phyloP scores from a whole-genome alignment of 2,888 invertebrate genomes.

The Nemapogon koenigi region DNA sequence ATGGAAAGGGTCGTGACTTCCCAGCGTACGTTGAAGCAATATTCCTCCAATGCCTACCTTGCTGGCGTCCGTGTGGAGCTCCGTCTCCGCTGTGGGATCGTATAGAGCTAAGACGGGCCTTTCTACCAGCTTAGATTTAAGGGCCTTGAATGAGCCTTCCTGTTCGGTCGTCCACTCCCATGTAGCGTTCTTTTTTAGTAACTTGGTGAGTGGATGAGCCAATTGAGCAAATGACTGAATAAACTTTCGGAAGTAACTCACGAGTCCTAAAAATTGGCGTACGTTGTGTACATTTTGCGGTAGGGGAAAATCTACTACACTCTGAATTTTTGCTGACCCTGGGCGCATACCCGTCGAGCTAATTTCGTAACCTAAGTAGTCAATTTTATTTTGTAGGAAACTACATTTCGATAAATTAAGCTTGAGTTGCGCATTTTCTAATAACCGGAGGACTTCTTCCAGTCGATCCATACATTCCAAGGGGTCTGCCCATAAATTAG shows the following conservation, averaged over 20 bases:
- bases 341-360: conserved; percentile 21
- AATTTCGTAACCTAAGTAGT: conserved; percentile 26
- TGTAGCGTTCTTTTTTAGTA: conserved; percentile 11
- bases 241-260: conserved; percentile 22
- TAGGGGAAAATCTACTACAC: conserved; percentile 21
- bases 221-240: conserved; percentile 17
- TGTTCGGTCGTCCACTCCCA: conserved; percentile 17
- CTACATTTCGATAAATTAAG: conserved; percentile 24
- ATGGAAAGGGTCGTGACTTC: conserved; percentile 1
- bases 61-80: conserved; percentile 18
- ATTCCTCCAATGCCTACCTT: conserved; percentile 17
- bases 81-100: conserved; percentile 18
- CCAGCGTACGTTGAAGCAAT: conserved; percentile 11
- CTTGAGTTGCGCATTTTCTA: conserved; percentile 22
- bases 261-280: conserved; percentile 24
- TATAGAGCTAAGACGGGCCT: conserved; percentile 23
- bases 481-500: conserved; percentile 15
- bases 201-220: conserved; percentile 17
- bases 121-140: conserved; percentile 14
- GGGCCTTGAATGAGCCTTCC: conserved; percentile 10
- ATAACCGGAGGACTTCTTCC: conserved; percentile 17
- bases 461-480: conserved; percentile 19
- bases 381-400: conserved; percentile 20
- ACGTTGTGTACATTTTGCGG: conserved; percentile 22
- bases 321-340: conserved; percentile 19